Conservation (phyloP, 2,888 invertebrate genomes). For the Drosophila nigricruria region DNA sequence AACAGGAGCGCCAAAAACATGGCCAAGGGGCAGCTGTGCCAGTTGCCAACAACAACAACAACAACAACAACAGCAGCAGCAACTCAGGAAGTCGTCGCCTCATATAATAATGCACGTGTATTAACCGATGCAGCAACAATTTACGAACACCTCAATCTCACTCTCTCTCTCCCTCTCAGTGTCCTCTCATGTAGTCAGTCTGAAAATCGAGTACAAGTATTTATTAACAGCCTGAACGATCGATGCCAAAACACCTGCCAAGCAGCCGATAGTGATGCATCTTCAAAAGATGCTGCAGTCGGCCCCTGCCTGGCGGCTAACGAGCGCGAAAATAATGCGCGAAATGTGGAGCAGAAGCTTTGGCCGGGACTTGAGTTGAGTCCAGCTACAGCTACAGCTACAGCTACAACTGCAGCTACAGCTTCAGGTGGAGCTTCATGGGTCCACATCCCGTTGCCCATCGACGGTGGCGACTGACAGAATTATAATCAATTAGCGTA, state of each 20-base stretch:
- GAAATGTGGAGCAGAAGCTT: conserved; percentile 70
- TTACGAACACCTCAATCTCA: conserved; percentile 60
- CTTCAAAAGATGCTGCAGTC: conserved; percentile 42
- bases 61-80: not conserved
- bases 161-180: not conserved
- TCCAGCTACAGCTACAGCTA: conserved; percentile 3
- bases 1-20: conserved; percentile 52
- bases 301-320: conserved; percentile 44
- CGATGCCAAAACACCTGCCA: conserved; percentile 73
- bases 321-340: conserved; percentile 79
- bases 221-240: conserved; percentile 69
- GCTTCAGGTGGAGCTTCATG: not conserved
- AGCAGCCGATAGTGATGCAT: conserved; percentile 43
- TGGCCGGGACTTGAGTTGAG: conserved; percentile 18
- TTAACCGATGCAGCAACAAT: conserved; percentile 71
- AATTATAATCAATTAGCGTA: conserved; percentile 80
- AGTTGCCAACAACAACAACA: conserved; percentile 11
- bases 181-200: not conserved
- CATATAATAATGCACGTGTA: conserved; percentile 66
- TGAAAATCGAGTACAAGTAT: conserved; percentile 59
- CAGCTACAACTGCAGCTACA: conserved; percentile 2
- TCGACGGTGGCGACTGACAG: conserved; percentile 75
- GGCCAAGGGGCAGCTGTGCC: conserved; percentile 22
- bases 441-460: conserved; percentile 12
- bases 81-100: conserved; percentile 49